Conservation (phyloP, 2,113 vertebrate genomes). For the Ascaphus truei region DNA sequence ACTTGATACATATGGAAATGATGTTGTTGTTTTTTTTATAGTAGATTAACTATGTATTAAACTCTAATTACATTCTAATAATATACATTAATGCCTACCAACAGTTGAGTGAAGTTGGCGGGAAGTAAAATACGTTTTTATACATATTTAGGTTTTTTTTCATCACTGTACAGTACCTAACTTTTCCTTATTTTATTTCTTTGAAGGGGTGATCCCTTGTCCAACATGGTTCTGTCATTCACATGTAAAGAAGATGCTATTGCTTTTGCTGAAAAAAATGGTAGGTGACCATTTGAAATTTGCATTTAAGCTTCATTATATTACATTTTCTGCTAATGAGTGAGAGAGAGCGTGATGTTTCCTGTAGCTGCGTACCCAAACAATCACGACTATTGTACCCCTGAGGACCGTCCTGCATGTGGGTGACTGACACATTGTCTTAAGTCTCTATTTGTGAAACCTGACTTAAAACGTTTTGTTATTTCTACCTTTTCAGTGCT, state of each 20-base stretch:
- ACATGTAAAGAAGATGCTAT: constrained; percentile 86
- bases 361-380: no score
- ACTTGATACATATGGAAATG: constrained; percentile 6
- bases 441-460: no score
- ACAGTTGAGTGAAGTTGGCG: not conserved
- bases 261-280: constrained; percentile 96
- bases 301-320: no score
- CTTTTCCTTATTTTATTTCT: constrained; percentile 12
- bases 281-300: constrained; percentile 57
- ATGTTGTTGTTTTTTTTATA: not conserved
- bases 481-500: no score
- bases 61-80: constrained; percentile 3
- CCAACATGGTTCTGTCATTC: constrained; percentile 86
- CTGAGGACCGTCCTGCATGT: no score
- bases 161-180: no score
- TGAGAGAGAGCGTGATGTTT: no score
- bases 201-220: constrained; percentile 88
- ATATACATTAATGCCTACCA: constrained; percentile 7
- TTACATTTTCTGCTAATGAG: no score
- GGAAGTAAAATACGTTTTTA: not conserved
- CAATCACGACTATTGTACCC: no score
- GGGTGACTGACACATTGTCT: no score
- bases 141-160: no score
- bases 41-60: constrained; percentile 27
- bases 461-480: no score